Base-by-base conservation (phyloP, 2,797 vertebrate species). In the Sphenodon punctatus region DNA sequence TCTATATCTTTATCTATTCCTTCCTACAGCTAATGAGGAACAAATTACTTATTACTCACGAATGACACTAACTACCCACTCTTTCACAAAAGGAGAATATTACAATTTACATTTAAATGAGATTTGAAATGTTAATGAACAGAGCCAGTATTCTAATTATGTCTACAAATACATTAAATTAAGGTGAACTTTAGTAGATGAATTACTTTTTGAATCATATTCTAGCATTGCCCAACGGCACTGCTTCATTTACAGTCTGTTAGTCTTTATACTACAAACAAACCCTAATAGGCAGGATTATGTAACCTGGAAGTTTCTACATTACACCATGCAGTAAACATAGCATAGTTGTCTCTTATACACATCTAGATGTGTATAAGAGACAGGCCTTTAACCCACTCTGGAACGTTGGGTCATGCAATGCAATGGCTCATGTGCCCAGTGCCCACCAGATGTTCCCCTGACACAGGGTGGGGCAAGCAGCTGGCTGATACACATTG, bases 41-140 rank as follows among this genome's bases (percentile, higher is more conserved):
- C 92, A 96, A 96, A 96, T 95, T 95, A 93, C 89, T 94, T 96
- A 96, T 96, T 95, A 95, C 92, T 96, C 94, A 96, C 87, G 92
- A 95, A 94, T 95, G 95, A 96, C 95, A 95, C 93, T 95, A 95
- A 96, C 93, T 95, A 96, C 89, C 88, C 88, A 92, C 70, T 95
- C 90, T 94, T 93, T 82, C 91, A 95, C 89, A 94, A 93, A 93
- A 94, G 89, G 92, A 94, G 95, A 96, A 95, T 95, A 96, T 96
- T 96, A 96, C 90, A 92, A 96, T 97, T 96, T 96, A 96, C 95
- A 96, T 96, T 95, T 96, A 96, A 96, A 97, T 97, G 92, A 96
- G 95, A 95, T 95, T 93, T 95, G 88, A 96, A 96, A 96, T 96
- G 96, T 96, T 96, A 97, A 96, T 96, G 95, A 96, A 94, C 88